A percentile compares a stretch with the other conserved stretches of the same genome.
Evolutionary conservation across 92 coral and sea anemone genomes (phyloP).

Genomic region (Blastomussa wellsi): DNA sequence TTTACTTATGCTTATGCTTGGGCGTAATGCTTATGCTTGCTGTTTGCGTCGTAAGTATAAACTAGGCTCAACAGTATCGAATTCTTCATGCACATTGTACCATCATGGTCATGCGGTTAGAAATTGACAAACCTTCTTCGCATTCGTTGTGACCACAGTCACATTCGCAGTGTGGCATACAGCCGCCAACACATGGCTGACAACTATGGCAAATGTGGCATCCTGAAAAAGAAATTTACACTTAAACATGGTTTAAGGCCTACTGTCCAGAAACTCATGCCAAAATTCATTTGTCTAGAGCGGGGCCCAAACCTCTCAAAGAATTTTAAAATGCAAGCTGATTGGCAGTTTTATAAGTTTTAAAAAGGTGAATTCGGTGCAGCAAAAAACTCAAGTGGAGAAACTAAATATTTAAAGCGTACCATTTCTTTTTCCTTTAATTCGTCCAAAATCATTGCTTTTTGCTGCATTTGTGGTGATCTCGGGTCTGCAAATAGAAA

Average conservation of each 20-base stretch:
- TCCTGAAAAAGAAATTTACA: slow-evolving; percentile 26
- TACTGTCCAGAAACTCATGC: background rate
- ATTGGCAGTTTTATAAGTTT: background rate
- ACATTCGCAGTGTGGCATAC: slow-evolving; percentile 29
- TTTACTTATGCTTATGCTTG: background rate
- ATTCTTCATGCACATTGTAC: background rate
- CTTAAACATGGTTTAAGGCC: background rate
- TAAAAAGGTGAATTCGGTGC: background rate
- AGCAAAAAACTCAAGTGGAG: background rate
- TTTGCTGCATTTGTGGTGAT: background rate
- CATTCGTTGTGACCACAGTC: slow-evolving; percentile 35
- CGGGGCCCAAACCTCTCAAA: background rate
- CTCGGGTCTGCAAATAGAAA: slow-evolving; percentile 27
- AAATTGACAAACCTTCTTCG: slow-evolving; percentile 51
- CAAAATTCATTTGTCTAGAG: background rate
- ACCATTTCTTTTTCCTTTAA: slow-evolving; percentile 32
- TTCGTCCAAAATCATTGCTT: slow-evolving; percentile 1
- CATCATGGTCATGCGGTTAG: slow-evolving; percentile 35
- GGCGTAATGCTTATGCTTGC: too few relatives aligned
- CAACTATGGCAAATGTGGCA: slow-evolving; percentile 27
- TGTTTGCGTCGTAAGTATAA: background rate
- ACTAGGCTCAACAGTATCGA: background rate
- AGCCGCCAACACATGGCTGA: slow-evolving; percentile 48
- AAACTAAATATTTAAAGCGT: background rate
- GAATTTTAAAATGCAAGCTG: too few relatives aligned